A percentile compares a stretch with the other conserved stretches of the same genome.
phyloP scores from a whole-genome alignment of 2,888 invertebrate genomes.

The Anthophora plumipes region DNA sequence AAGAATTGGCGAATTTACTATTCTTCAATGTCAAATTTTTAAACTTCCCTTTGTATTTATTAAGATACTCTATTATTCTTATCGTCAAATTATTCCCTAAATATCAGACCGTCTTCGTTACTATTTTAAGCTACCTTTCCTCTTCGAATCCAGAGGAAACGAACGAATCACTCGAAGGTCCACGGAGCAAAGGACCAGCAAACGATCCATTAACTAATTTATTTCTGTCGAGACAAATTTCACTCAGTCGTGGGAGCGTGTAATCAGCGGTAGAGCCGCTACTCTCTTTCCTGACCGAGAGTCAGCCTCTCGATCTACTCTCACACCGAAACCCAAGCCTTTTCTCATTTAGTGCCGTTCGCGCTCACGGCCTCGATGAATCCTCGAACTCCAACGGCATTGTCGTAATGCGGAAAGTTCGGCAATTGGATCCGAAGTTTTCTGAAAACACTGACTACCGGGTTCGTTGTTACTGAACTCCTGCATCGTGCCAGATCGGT shows the following conservation, averaged over 20 bases:
- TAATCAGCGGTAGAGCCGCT: constrained; percentile 72
- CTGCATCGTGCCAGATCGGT: constrained; percentile 1
- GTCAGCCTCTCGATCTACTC: constrained; percentile 4
- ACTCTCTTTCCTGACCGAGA: constrained; percentile 48
- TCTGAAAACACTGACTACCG: constrained; percentile 69
- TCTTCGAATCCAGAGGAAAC: no score
- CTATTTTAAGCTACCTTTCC: background rate
- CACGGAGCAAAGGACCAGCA: constrained; percentile 18
- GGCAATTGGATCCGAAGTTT: constrained; percentile 78
- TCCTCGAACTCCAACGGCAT: constrained; percentile 69
- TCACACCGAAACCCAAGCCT: constrained; percentile 7
- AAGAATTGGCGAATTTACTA: no score
- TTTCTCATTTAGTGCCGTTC: constrained; percentile 59
- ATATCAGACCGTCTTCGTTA: no score
- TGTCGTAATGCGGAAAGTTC: constrained; percentile 79
- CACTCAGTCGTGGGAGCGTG: constrained; percentile 67
- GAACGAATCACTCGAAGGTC: no score
- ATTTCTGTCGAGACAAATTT: constrained; percentile 74
- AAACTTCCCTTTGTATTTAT: no score
- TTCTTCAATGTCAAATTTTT: no score
- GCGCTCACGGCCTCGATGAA: constrained; percentile 54
- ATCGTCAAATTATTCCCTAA: no score
- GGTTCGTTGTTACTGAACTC: background rate
- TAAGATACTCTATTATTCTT: no score
- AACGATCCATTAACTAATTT: constrained; percentile 76